A percentile compares a stretch with the other conserved stretches of the same genome.
Evolutionary conservation across 2,888 invertebrate genomes (phyloP).

Genomic region (Tanypteryx hageni): DNA sequence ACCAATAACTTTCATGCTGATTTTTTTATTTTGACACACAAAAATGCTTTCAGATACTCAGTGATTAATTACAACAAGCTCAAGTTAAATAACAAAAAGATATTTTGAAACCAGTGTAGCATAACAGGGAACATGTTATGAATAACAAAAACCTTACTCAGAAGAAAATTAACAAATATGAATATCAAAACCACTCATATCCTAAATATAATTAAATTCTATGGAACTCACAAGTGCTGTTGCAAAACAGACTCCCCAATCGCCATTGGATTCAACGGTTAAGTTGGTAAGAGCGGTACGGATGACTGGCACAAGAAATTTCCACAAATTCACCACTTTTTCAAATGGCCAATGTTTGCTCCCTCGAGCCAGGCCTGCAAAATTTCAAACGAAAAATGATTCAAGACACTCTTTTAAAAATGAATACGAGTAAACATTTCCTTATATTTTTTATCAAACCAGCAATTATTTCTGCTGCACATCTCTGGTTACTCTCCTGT

Average conservation of each 20-base stretch:
- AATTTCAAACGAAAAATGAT: not conserved
- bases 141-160: too few relatives aligned
- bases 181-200: too few relatives aligned
- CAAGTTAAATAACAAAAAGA: too few relatives aligned
- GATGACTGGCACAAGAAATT: slow-evolving; percentile 81
- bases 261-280: slow-evolving; percentile 83
- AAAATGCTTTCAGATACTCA: too few relatives aligned
- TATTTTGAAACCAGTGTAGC: too few relatives aligned
- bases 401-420: not conserved
- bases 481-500: slow-evolving; percentile 87
- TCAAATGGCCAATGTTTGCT: slow-evolving; percentile 88
- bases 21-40: too few relatives aligned
- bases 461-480: slow-evolving; percentile 89
- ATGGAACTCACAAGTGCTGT: slow-evolving; percentile 78
- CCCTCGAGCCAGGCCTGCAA: slow-evolving; percentile 83
- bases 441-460: slow-evolving; percentile 71
- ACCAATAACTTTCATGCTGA: too few relatives aligned
- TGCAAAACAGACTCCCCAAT: slow-evolving; percentile 86
- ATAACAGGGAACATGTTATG: too few relatives aligned
- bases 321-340: slow-evolving; percentile 81
- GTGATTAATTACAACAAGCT: too few relatives aligned
- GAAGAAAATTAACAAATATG: too few relatives aligned
- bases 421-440: not conserved
- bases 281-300: slow-evolving; percentile 81
- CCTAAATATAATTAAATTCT: not conserved